Evolutionary conservation across 2,113 vertebrate species (phyloP), one percentile per base, ranked within the genome.

Genomic region (Rhinoderma darwinii): DNA sequence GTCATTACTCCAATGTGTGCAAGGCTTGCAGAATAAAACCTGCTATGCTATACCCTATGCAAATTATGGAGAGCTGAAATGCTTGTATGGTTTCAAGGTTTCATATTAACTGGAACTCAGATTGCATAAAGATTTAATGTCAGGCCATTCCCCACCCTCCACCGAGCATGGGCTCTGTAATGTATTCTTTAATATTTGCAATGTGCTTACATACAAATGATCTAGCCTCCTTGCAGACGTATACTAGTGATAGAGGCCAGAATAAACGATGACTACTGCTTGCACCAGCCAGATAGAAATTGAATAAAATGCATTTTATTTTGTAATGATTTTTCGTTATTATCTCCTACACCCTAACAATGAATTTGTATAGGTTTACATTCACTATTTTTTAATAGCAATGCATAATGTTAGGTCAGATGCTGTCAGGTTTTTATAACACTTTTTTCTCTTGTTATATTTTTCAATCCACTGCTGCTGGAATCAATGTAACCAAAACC

Each of bases 401-500:
- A 63, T 61, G 51, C 27, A 43, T 75, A 44, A 37, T 87, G 74
- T 15, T 27, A n/a, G 68, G 79, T 18, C 54, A 61, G 35, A 59
- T 37, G 22, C 50, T 61, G 32, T 83, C 61, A 32, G 44, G 25
- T 63, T 85, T 76, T 51, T 86, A 11, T 25, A 68, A 30, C 27
- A 17, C 43, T 44, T 76, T 76, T 61, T 15, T 22, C 20, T 39
- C 32, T 37, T 39, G 10, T 77, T 66, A n/a, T 47, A 51, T 84
- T 88, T 89, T 90, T 84, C 73, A 87, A 84, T 86, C 82, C 87
- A 84, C 88, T 91, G 83, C 91, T 88, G 90, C 77, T 83, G 80
- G 89, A 90, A 92, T 88, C 90, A 75, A 75, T 82, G 73, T 87
- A 73, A 68, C 63, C 56, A 88, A 89, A 90, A 84, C 35, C 84